Conservation (phyloP, 1,140 invertebrate genomes). For the Euschistus heros region DNA sequence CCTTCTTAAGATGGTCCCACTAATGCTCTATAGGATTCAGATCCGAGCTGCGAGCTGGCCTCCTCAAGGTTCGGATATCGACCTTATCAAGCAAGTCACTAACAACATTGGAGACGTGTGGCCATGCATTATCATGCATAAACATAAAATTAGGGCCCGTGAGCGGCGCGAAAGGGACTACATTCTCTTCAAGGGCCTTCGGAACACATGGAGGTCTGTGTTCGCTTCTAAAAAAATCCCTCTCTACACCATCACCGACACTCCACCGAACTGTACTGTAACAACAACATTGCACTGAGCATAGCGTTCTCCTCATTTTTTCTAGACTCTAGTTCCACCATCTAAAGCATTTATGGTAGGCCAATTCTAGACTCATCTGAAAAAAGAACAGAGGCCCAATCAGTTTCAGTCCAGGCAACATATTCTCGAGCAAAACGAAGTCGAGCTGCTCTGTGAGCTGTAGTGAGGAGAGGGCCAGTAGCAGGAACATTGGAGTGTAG, state of each 20-base stretch:
- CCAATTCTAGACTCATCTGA: no score
- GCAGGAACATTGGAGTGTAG: background rate
- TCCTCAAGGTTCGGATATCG: slow-evolving; percentile 32
- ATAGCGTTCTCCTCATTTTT: no score
- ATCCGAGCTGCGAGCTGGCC: slow-evolving; percentile 35
- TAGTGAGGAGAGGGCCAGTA: slow-evolving; percentile 26
- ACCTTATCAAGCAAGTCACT: slow-evolving; percentile 30
- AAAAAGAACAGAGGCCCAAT: no score
- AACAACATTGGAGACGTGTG: slow-evolving; percentile 30
- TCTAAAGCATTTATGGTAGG: no score
- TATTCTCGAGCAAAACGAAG: no score
- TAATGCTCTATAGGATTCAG: slow-evolving; percentile 37
- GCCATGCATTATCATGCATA: no score
- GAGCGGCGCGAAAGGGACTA: slow-evolving; percentile 28
- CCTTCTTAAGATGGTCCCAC: slow-evolving; percentile 32
- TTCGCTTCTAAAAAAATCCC: slow-evolving; percentile 30
- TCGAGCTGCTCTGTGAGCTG: slow-evolving; percentile 29
- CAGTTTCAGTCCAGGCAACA: no score
- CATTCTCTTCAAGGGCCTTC: no score
- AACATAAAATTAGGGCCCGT: no score
- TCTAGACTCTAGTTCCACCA: no score
- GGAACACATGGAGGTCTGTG: slow-evolving; percentile 25
- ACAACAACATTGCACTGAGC: no score
- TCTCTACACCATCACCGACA: slow-evolving; percentile 33
- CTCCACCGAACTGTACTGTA: slow-evolving; percentile 31